phyloP scores from a whole-genome alignment of 1,140 invertebrate genomes.

The Homalodisca vitripennis region DNA sequence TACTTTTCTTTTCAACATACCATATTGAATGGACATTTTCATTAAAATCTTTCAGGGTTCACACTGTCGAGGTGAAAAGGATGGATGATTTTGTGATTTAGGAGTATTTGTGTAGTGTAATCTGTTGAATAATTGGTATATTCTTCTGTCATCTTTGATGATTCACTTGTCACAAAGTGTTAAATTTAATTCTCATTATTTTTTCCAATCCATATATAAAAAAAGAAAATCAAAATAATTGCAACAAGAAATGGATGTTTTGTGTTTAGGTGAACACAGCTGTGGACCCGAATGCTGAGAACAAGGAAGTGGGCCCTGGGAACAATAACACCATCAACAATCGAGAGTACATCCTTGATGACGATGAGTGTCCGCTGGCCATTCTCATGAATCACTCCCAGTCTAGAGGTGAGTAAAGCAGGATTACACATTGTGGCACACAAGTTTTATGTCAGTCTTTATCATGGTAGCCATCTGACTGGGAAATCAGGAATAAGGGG shows the following conservation, averaged over 20 bases:
- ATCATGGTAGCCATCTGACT: too few species aligned
- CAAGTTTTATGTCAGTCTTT: too few species aligned
- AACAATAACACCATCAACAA: conserved; percentile 51
- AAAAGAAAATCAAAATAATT: not conserved
- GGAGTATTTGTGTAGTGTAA: too few species aligned
- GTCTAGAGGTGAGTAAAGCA: conserved; percentile 73
- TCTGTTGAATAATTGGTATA: too few species aligned
- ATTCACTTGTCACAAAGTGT: not conserved
- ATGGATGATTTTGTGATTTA: too few species aligned
- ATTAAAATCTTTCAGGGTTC: too few species aligned
- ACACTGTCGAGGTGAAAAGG: too few species aligned
- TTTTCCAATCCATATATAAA: not conserved
- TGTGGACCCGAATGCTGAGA: conserved; percentile 52
- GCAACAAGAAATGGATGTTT: not conserved
- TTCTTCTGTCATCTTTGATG: too few species aligned
- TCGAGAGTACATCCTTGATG: conserved; percentile 90
- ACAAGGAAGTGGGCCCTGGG: conserved; percentile 54
- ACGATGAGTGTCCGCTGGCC: conserved; percentile 94
- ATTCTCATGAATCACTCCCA: conserved; percentile 90
- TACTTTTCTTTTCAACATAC: too few species aligned
- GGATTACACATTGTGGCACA: too few species aligned
- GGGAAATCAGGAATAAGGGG: too few species aligned
- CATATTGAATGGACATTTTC: too few species aligned
- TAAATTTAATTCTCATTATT: not conserved
- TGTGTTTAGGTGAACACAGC: conserved; percentile 59